phyloP scores from a whole-genome alignment of 2,888 invertebrate species.

The Lepidocyrtinus sp. region DNA sequence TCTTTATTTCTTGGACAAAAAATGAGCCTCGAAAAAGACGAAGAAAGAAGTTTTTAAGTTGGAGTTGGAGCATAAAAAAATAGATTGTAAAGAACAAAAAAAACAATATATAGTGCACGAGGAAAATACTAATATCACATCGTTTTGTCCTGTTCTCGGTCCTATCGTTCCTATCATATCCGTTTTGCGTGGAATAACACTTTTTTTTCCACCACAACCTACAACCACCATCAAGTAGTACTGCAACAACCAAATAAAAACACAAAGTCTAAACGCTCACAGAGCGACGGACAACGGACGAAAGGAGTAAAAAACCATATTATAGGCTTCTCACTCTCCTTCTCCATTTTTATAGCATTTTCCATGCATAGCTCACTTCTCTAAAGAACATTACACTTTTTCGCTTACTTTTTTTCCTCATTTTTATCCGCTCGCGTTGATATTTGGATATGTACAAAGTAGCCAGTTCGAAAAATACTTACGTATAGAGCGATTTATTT shows the following conservation, averaged over 20 bases:
- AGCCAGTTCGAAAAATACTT: too few species aligned
- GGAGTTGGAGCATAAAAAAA: slow-evolving; percentile 4
- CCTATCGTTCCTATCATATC: slow-evolving; percentile 38
- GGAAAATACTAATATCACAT: too few species aligned
- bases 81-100: background rate
- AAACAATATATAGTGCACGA: background rate
- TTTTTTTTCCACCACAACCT: slow-evolving; percentile 26
- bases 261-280: slow-evolving; percentile 9
- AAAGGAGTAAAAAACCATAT: slow-evolving; percentile 5
- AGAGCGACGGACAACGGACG: background rate
- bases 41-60: too few species aligned
- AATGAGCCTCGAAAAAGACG: too few species aligned
- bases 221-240: slow-evolving; percentile 14
- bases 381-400: background rate
- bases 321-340: background rate
- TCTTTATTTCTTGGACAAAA: too few species aligned
- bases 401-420: slow-evolving; percentile 6
- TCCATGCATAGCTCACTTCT: slow-evolving; percentile 6
- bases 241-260: slow-evolving; percentile 6
- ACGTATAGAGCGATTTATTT: too few species aligned
- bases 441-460: too few species aligned
- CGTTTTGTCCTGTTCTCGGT: background rate
- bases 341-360: background rate
- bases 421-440: too few species aligned
- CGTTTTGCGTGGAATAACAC: slow-evolving; percentile 45